Base-by-base conservation (phyloP, 2,888 invertebrate genomes). In the Orchestes rusci region DNA sequence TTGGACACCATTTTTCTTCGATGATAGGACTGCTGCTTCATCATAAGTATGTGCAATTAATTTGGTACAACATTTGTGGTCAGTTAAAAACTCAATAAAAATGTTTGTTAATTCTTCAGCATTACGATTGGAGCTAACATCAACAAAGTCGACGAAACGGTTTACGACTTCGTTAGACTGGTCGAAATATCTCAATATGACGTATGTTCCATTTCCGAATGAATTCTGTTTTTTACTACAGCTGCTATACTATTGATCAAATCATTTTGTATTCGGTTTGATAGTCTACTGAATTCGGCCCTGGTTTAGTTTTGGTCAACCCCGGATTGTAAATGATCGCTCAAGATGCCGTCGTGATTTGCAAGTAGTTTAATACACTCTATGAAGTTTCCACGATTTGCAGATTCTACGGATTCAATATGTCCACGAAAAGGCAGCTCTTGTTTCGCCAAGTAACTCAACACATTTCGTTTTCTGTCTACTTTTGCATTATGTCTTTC, bases 41-140 rank as follows among this genome's bases (percentile, higher is more conserved):
- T 61, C 57, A 39, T 60, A 61, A 13, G 56, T 59, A 51, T 63
- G 61, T 10, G 56, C 58, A 12, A 61, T 47, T 39, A 61, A 47
- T 55, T 61, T 60, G 12, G 52, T 32, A 38, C 40, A 34, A 40
- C 55, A 51, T 18, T 54, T 39, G 34, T 50, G 58, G 29, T 57
- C 48, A 17, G 47, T 20, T 31, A 59, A 28, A 40, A 51, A 50
- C 15, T 50, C 34, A 16, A 46, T 28, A 23, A 59, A 42, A 36
- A 56, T 39, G 16, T 35, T 32, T 35, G 46, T 52, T 36, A 61
- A 39, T 12, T 49, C 52, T 35, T 45, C 43, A 8, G 58, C 55
- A n/a, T 47, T 46, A 28, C 55, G 41, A 38, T 60, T 50, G n/a
- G 39, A 44, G 43, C 55, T 58, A 10, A 60, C 57, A 45, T 60